Evolutionary conservation across 2,113 vertebrate genomes (phyloP).

Genomic region (Phrynocephalus versicolor): DNA sequence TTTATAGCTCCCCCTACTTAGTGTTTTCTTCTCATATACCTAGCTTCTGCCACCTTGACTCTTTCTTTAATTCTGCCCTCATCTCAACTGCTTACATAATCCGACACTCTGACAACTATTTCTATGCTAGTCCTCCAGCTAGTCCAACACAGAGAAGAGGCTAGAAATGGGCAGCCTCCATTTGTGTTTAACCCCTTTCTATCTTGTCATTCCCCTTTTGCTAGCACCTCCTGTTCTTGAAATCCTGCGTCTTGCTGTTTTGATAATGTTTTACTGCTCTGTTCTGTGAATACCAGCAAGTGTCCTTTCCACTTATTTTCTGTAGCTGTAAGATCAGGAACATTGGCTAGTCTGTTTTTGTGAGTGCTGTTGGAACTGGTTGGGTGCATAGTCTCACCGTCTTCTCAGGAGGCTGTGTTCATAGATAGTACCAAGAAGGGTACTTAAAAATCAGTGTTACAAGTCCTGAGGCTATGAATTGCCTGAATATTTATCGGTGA

Average conservation of each 20-base stretch:
- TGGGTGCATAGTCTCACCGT: not conserved
- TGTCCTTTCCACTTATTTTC: not conserved
- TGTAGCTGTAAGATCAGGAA: not conserved
- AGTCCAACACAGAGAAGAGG: too few species aligned
- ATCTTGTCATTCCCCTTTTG: not conserved
- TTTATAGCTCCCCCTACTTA: not conserved
- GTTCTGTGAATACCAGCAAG: not conserved
- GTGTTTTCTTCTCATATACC: not conserved
- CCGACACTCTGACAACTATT: not conserved
- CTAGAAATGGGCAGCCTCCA: too few species aligned
- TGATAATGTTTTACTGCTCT: too few species aligned
- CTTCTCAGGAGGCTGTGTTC: not conserved
- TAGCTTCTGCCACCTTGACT: too few species aligned
- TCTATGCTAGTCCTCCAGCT: not conserved
- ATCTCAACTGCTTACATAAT: not conserved
- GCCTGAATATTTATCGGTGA: not conserved
- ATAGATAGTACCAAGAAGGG: not conserved
- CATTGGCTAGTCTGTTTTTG: not conserved
- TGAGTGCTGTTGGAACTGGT: not conserved
- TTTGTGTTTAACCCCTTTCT: not conserved
- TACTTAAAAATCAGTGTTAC: not conserved
- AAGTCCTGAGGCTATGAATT: not conserved
- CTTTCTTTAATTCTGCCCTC: not conserved
- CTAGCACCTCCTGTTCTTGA: not conserved
- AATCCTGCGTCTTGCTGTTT: not conserved